Conservation (phyloP, 2,113 vertebrate species). For the Miniopterus natalensis region DNA sequence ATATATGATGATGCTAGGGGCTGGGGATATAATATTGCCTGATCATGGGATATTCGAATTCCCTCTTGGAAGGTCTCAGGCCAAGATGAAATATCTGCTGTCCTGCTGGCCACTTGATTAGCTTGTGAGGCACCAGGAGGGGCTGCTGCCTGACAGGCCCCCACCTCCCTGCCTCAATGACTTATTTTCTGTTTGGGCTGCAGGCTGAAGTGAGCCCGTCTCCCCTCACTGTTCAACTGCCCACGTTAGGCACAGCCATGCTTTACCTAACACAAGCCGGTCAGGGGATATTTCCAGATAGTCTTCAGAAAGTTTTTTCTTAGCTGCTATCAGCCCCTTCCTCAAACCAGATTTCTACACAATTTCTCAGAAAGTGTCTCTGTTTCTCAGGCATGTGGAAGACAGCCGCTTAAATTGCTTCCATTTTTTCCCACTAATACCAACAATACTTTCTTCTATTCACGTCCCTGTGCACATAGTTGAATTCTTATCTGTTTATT, state of each 20-base stretch:
- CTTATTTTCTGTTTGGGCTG: not conserved
- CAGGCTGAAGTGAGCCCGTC: not conserved
- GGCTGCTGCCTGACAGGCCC: not conserved
- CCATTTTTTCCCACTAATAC: not conserved
- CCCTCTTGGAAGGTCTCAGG: not conserved
- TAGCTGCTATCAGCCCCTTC: not conserved
- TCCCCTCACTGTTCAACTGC: not conserved
- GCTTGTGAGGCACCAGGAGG: not conserved
- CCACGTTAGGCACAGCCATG: fast-evolving
- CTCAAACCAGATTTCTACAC: not conserved
- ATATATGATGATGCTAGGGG: not conserved
- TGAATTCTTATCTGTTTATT: not conserved
- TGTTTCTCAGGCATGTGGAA: not conserved
- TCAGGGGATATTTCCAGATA: not conserved
- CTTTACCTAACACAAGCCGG: not conserved
- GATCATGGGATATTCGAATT: not conserved
- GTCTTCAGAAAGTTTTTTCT: not conserved
- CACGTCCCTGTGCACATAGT: not conserved
- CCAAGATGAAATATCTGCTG: not conserved
- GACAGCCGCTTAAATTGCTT: not conserved
- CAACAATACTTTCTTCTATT: not conserved
- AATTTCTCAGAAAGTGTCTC: not conserved
- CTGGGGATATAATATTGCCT: not conserved
- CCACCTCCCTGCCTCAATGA: not conserved
- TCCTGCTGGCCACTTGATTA: not conserved